These are phyloP conservation scores for Ochlodes sylvanus DNA, from an alignment of 2,888 invertebrate genomes.

Conservation along the genomic window DNA sequence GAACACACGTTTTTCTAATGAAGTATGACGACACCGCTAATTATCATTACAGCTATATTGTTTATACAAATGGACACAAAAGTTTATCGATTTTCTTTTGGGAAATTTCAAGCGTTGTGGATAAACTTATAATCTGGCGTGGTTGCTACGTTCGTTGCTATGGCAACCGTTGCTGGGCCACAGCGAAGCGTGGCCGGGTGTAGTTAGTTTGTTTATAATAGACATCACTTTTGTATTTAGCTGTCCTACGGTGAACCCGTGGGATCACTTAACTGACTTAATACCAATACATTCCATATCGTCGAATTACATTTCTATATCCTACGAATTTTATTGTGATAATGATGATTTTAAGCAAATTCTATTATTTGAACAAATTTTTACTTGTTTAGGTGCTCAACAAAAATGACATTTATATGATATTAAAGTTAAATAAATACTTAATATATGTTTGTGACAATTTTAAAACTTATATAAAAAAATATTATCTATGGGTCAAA, in stretches of 20 bases:
- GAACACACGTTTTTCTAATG: too few species aligned
- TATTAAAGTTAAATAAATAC: neutral
- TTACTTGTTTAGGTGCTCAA: constrained; percentile 12
- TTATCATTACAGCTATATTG: neutral
- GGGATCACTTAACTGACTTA: neutral
- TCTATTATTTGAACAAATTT: constrained; percentile 48
- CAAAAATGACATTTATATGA: constrained; percentile 9
- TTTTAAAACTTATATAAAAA: neutral
- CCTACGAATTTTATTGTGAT: constrained; percentile 27
- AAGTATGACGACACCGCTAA: too few species aligned
- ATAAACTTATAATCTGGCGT: too few species aligned
- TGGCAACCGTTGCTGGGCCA: too few species aligned
- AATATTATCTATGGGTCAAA: too few species aligned
- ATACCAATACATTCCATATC: neutral
- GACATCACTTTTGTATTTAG: too few species aligned
- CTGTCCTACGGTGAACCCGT: too few species aligned
- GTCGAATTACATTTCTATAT: neutral
- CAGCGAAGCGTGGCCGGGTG: too few species aligned
- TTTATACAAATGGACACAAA: too few species aligned
- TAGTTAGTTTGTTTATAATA: neutral
- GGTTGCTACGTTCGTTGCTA: too few species aligned
- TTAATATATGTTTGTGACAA: neutral
- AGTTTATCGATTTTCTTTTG: too few species aligned
- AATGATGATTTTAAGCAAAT: constrained; percentile 38
- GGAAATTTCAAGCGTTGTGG: too few species aligned